Evolutionary conservation across 2,797 vertebrate species (phyloP), one percentile per base, ranked within the genome.

Genomic region (Fringilla coelebs): DNA sequence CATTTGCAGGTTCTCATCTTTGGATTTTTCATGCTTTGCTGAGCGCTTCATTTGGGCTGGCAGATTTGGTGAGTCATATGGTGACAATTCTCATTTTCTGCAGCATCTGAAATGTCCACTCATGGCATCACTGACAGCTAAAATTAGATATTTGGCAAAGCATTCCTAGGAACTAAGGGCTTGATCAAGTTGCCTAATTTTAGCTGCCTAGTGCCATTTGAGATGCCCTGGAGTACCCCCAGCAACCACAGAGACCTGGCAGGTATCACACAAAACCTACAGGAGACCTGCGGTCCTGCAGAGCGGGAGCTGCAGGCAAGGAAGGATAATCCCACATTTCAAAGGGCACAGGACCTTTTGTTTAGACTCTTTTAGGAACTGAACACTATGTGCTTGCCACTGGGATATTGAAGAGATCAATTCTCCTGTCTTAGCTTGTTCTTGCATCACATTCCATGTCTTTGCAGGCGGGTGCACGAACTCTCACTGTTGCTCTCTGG

Each of bases 81-180:
- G 83, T 51, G 83, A 73, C 70, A 91, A 93, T 94, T 79, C 84
- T 70, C 74, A 87, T 94, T 93, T 93, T 94, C 81, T 90, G 62
- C 76, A 86, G 88, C 83, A 91, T 90, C 88, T 94, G 74, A 91
- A 90, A 90, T 36, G 90, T 91, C 94, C 80, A 81, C 83, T 94
- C 74, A 46, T 73, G 76, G 77, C 80, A 95, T 76, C 91, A 86
- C 6, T 83, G 70, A 88, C 88, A 88, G 73, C 80, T 96, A 94
- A 96, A 96, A 96, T 94, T 75, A 96, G 85, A 13, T 76, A 94
- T 88, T 94, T 95, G 93, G 94, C 88, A 93, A 91, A 93, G 90
- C 76, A 79, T 29, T 19, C 82, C 41, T 45, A 91, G 73, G 38
- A 94, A 94, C 46, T 70, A 68, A 94, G 36, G 58, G 61, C 85